phyloP scores from a whole-genome alignment of 1,140 invertebrate species.

The Goniozus legneri region DNA sequence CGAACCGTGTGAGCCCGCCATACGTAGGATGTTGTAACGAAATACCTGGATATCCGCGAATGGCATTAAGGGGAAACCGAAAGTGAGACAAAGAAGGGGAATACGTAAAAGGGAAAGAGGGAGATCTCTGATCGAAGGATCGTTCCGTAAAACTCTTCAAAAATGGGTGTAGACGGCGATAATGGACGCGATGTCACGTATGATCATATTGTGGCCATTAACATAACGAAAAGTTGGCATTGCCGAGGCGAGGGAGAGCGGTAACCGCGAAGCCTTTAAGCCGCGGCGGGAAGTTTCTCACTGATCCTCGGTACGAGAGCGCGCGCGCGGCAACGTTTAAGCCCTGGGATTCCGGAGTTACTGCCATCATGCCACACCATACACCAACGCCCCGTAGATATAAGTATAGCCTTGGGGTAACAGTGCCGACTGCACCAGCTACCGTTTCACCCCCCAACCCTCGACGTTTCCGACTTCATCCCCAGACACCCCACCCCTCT shows the following conservation, averaged over 20 bases:
- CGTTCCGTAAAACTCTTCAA: background rate
- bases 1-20: background rate
- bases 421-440: constrained; percentile 24
- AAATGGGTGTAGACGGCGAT: constrained; percentile 29
- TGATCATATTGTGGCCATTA: constrained; percentile 53
- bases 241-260: constrained; percentile 36
- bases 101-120: background rate
- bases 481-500: background rate
- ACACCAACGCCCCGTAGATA: constrained; percentile 42
- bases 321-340: constrained; percentile 45
- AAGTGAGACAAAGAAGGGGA: constrained; percentile 5
- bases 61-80: constrained; percentile 4
- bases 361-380: constrained; percentile 50
- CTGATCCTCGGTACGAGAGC: constrained; percentile 50
- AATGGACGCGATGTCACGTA: too few relatives aligned
- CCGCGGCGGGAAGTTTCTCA: constrained; percentile 52
- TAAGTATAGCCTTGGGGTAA: constrained; percentile 31
- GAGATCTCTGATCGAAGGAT: background rate
- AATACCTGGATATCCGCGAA: constrained; percentile 1
- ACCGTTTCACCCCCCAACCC: background rate
- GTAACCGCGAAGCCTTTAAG: constrained; percentile 55
- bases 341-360: constrained; percentile 54
- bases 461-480: background rate
- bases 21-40: constrained; percentile 5
- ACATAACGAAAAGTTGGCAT: constrained; percentile 47